Percentiles rank a stretch among this genome's conserved stretches.
Conservation (phyloP, 92 coral and sea anemone genomes). For the Galaxea fascicularis region DNA sequence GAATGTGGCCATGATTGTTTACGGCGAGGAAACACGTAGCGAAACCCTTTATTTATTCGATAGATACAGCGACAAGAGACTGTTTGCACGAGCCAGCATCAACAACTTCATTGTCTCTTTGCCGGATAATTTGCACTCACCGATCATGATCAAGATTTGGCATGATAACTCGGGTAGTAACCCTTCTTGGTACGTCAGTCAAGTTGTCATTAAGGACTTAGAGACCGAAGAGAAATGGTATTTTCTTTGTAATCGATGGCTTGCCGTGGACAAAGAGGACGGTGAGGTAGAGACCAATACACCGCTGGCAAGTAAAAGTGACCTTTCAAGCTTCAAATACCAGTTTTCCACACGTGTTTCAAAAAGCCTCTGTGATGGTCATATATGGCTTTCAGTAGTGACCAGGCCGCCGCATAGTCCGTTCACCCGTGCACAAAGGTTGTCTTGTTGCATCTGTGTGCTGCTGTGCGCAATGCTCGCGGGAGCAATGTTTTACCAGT, state of each 20-base stretch:
- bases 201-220: slow-evolving; percentile 69
- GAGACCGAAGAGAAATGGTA: slow-evolving; percentile 76
- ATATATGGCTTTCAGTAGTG: slow-evolving; percentile 91
- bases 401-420: slow-evolving; percentile 96
- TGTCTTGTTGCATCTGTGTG: slow-evolving; percentile 89
- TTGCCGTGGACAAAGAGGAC: slow-evolving; percentile 90
- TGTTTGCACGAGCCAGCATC: slow-evolving; percentile 86
- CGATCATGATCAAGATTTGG: slow-evolving; percentile 79
- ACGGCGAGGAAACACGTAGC: slow-evolving; percentile 82
- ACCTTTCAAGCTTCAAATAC: slow-evolving; percentile 79
- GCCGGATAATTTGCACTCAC: slow-evolving; percentile 76
- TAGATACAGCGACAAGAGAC: slow-evolving; percentile 69
- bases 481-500: slow-evolving; percentile 96
- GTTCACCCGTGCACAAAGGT: slow-evolving; percentile 93
- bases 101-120: slow-evolving; percentile 79
- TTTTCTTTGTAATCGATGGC: slow-evolving; percentile 90
- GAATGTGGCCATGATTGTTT: slow-evolving; percentile 78
- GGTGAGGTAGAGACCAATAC: slow-evolving; percentile 81
- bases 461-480: slow-evolving; percentile 92
- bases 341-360: slow-evolving; percentile 84
- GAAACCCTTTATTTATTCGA: slow-evolving; percentile 74
- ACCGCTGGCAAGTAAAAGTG: slow-evolving; percentile 72
- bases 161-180: slow-evolving; percentile 86
- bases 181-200: slow-evolving; percentile 87
- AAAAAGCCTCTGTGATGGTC: slow-evolving; percentile 86